Evolutionary conservation across 2,113 vertebrate genomes (phyloP).

Genomic region (Otocyon megalotis): DNA sequence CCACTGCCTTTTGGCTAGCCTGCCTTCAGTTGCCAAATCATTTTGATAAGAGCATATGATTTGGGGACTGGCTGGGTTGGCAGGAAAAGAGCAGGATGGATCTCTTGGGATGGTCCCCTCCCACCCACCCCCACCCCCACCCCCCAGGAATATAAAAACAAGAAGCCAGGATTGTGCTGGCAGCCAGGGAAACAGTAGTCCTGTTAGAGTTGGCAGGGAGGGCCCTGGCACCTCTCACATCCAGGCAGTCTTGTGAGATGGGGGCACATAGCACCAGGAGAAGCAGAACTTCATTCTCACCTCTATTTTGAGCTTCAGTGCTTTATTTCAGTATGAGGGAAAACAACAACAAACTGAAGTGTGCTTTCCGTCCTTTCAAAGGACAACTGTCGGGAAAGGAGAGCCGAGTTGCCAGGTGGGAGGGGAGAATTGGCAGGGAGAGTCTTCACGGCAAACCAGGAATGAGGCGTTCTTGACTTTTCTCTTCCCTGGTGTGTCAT

Average conservation of each 20-base stretch:
- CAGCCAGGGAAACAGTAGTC: constrained; percentile 67
- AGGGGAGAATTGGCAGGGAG: constrained; percentile 67
- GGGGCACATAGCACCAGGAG: constrained; percentile 55
- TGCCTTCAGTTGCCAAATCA: not conserved
- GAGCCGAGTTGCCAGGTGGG: constrained; percentile 70
- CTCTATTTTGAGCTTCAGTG: constrained; percentile 79
- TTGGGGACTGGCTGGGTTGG: constrained; percentile 39
- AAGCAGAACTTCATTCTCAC: constrained; percentile 73
- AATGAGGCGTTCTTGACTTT: constrained; percentile 10
- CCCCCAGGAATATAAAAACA: constrained; percentile 51
- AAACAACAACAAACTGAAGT: constrained; percentile 79
- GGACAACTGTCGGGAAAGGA: constrained; percentile 72
- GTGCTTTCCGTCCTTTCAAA: constrained; percentile 79
- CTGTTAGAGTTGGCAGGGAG: constrained; percentile 74
- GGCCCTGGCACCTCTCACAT: constrained; percentile 68
- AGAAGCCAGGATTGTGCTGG: constrained; percentile 68
- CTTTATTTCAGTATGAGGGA: constrained; percentile 80
- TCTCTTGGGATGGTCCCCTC: constrained; percentile 10
- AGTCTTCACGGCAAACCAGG: constrained; percentile 8
- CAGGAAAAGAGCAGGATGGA: constrained; percentile 72
- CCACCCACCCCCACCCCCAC: not conserved
- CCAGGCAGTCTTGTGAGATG: constrained; percentile 63
- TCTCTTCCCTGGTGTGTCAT: constrained; percentile 45
- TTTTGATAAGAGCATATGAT: constrained; percentile 50
- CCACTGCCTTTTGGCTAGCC: constrained; percentile 25